Conservation (phyloP, 2,797 vertebrate species). For the Amblyopsis hoosieri region DNA sequence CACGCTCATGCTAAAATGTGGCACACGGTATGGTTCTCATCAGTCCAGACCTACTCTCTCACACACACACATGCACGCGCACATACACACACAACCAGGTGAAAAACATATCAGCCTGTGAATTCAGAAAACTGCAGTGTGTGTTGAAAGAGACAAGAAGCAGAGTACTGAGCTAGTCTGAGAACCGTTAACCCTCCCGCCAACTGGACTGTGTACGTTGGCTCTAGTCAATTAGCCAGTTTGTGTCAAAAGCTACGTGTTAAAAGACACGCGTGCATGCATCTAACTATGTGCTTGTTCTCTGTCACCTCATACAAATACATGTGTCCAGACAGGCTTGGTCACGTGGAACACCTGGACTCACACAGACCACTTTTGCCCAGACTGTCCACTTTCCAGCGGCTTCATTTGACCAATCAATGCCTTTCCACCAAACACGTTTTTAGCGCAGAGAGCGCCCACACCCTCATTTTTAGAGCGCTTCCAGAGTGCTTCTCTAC, state of each 20-base stretch:
- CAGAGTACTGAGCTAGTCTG: slow-evolving; percentile 17
- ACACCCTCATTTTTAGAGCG: no score
- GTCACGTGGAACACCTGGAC: background rate
- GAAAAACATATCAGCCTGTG: slow-evolving; percentile 26
- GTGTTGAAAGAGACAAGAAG: slow-evolving; percentile 16
- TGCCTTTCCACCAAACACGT: no score
- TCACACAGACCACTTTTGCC: background rate
- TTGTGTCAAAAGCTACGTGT: slow-evolving; percentile 4
- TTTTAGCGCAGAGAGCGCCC: no score
- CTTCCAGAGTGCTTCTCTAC: no score
- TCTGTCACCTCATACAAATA: background rate
- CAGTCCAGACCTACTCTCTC: background rate
- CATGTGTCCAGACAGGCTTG: background rate
- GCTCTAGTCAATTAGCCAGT: background rate
- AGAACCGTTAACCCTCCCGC: slow-evolving; percentile 9
- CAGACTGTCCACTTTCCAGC: background rate
- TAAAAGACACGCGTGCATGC: background rate
- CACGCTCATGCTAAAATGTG: slow-evolving; percentile 1
- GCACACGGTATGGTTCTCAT: slow-evolving; percentile 1
- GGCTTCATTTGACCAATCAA: background rate
- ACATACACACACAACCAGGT: slow-evolving; percentile 17
- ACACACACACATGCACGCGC: background rate
- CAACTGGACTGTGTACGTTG: slow-evolving; percentile 14
- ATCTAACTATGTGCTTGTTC: slow-evolving; percentile 9
- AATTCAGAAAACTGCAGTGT: slow-evolving; percentile 8